Evolutionary conservation across 1,140 invertebrate species (phyloP).

Genomic region (Leptoteleia sp.): DNA sequence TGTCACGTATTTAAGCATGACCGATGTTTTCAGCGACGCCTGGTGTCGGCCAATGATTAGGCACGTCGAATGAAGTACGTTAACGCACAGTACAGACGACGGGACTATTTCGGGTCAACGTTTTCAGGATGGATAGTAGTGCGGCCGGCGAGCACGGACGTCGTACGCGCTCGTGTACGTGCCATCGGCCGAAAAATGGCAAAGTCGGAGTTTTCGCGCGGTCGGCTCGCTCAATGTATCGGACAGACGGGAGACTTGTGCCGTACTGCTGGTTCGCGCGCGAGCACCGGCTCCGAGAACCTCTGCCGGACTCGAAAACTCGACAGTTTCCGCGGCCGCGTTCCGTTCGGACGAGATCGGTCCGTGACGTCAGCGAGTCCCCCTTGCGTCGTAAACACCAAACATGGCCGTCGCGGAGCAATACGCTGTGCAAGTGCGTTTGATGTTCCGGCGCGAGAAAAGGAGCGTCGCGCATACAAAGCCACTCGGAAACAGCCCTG

Average conservation of each 20-base stretch:
- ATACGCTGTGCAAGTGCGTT: slow-evolving; percentile 72
- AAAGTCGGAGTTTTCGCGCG: slow-evolving; percentile 35
- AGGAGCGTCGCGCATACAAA: slow-evolving; percentile 1
- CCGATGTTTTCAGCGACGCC: slow-evolving; percentile 69
- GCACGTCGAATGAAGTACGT: slow-evolving; percentile 50
- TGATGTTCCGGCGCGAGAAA: slow-evolving; percentile 53
- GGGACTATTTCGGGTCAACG: slow-evolving; percentile 70
- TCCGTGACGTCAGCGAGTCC: slow-evolving; percentile 78
- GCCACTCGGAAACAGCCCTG: not conserved
- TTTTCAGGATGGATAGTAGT: slow-evolving; percentile 75
- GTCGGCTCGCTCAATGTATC: not conserved
- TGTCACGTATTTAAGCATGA: slow-evolving; percentile 59
- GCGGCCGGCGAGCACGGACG: slow-evolving; percentile 70
- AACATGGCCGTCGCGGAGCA: slow-evolving; percentile 80
- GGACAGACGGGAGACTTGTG: not conserved
- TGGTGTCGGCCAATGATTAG: slow-evolving; percentile 49
- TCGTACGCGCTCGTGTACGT: slow-evolving; percentile 71
- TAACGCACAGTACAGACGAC: slow-evolving; percentile 51
- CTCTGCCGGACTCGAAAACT: slow-evolving; percentile 47
- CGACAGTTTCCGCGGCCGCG: slow-evolving; percentile 63
- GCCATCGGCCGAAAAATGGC: slow-evolving; percentile 71
- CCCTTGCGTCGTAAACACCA: slow-evolving; percentile 81
- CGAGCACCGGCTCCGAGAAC: slow-evolving; percentile 36
- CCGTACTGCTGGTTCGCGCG: not conserved
- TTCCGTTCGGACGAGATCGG: slow-evolving; percentile 73